Evolutionary conservation across 2,797 vertebrate species (phyloP).

Genomic region (Chelon auratus): DNA sequence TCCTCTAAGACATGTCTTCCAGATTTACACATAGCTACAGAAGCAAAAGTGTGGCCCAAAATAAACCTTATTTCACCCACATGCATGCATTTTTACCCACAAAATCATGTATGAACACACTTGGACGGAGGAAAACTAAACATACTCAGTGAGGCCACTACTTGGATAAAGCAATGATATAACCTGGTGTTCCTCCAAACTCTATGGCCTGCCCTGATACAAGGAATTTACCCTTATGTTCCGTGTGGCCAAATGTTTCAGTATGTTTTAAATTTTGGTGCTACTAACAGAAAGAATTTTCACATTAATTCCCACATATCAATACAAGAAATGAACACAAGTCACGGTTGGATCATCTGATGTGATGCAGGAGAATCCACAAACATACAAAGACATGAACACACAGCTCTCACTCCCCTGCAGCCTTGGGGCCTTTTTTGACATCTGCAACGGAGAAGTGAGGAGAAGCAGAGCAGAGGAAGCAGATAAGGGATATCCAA

Average conservation of each 20-base stretch:
- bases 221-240: not conserved
- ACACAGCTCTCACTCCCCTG: slow-evolving; percentile 2
- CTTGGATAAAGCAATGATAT: slow-evolving; percentile 21
- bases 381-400: slow-evolving; percentile 2
- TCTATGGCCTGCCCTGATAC: slow-evolving; percentile 18
- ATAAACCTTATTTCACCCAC: not conserved
- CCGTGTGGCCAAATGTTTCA: not conserved
- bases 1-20: slow-evolving; percentile 3
- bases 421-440: slow-evolving; percentile 39
- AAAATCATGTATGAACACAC: not conserved
- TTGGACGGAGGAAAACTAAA: slow-evolving; percentile 6
- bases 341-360: not conserved
- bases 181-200: slow-evolving; percentile 32
- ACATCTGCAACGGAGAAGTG: slow-evolving; percentile 40
- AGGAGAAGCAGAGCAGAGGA: slow-evolving; percentile 56
- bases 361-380: not conserved
- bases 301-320: not conserved
- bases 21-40: slow-evolving; percentile 19
- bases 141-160: slow-evolving; percentile 9
- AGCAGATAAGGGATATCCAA: slow-evolving; percentile 48
- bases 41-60: not conserved
- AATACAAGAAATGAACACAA: not conserved
- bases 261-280: not conserved
- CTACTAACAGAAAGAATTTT: not conserved
- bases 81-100: not conserved